Evolutionary conservation across 2,888 invertebrate genomes (phyloP).

Genomic region (Keiferia lycopersicella): DNA sequence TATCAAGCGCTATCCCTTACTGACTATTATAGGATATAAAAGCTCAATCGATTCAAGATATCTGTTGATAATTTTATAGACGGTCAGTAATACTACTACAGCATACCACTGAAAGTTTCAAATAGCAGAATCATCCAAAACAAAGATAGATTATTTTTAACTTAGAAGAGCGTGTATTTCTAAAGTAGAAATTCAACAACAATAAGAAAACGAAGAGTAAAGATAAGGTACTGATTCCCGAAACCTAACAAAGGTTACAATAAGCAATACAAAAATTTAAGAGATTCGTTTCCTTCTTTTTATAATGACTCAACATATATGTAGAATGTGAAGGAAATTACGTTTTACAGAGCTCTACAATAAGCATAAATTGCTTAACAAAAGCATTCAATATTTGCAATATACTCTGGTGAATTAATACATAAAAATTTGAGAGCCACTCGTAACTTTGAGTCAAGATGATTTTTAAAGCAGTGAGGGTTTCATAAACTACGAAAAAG

Average conservation of each 20-base stretch:
- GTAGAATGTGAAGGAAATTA: slow-evolving; percentile 9
- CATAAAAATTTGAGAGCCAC: slow-evolving; percentile 21
- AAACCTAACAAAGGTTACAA: not conserved
- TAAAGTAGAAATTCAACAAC: not conserved
- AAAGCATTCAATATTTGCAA: slow-evolving; percentile 17
- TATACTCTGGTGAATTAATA: not conserved
- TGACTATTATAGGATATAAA: not conserved
- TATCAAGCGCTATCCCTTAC: too few species aligned
- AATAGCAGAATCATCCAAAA: too few species aligned
- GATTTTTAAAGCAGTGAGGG: slow-evolving; percentile 7
- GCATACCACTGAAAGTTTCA: too few species aligned
- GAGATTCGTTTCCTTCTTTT: slow-evolving; percentile 1
- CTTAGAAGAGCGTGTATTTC: too few species aligned
- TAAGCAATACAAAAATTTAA: not conserved
- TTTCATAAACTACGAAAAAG: not conserved
- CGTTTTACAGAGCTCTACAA: slow-evolving; percentile 12
- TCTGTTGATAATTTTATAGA: not conserved
- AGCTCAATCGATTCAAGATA: not conserved
- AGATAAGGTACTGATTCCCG: not conserved
- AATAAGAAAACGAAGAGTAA: not conserved
- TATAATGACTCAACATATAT: slow-evolving; percentile 7
- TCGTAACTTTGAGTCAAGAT: slow-evolving; percentile 37
- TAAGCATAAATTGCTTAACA: slow-evolving; percentile 17
- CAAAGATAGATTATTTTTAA: too few species aligned
- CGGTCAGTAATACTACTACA: not conserved